Percentiles rank a stretch among this genome's conserved stretches.
Evolutionary conservation across 2,113 vertebrate species (phyloP).

Genomic region (Okapia johnstoni): DNA sequence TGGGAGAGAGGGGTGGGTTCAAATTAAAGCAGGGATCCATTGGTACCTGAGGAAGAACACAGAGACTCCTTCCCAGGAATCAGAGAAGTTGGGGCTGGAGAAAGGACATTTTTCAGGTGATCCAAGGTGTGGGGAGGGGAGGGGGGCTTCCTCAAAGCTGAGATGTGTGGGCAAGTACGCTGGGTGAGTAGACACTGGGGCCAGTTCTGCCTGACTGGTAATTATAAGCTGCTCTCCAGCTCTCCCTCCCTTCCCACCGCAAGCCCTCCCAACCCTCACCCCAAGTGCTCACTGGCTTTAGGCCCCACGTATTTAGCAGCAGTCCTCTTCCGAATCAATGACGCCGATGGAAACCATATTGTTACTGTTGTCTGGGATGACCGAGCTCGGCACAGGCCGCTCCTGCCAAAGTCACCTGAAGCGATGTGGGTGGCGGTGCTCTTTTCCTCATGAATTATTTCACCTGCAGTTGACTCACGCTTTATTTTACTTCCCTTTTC

Average conservation of each 20-base stretch:
- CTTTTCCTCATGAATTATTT: conserved; percentile 21
- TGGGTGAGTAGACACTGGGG: fast-evolving
- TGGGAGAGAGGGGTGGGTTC: fast-evolving
- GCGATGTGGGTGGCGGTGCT: not conserved
- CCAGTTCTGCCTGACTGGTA: no score
- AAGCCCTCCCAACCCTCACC: not conserved
- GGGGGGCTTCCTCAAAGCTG: not conserved
- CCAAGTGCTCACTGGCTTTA: not conserved
- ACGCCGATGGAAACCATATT: not conserved
- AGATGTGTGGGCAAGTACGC: fast-evolving
- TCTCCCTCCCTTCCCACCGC: not conserved
- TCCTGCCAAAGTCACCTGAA: not conserved
- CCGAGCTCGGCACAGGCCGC: not conserved
- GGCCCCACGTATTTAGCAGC: not conserved
- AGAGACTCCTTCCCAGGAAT: not conserved
- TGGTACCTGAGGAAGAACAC: not conserved
- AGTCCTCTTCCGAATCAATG: not conserved
- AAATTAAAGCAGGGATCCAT: not conserved
- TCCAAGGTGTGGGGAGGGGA: fast-evolving
- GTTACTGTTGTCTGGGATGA: not conserved
- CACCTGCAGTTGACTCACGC: not conserved
- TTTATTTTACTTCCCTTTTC: conserved; percentile 14
- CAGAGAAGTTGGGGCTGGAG: not conserved
- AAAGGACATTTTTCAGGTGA: not conserved
- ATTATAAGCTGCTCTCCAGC: not conserved